Percentiles rank a stretch among this genome's conserved stretches.
phyloP scores from a whole-genome alignment of 1,140 invertebrate genomes.

The Drosophila busckii region DNA sequence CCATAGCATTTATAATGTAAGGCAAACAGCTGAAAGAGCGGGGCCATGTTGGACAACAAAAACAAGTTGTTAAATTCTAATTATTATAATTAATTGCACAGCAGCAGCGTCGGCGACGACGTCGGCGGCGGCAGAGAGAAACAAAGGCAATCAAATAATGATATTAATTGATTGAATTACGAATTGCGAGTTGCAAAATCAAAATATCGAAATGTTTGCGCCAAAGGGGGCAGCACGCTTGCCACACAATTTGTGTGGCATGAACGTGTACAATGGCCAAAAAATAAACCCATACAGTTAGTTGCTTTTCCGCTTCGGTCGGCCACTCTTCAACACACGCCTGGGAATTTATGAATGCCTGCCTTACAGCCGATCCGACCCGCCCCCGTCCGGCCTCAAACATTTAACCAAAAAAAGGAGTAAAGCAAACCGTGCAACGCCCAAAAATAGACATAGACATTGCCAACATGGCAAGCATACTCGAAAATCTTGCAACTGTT shows the following conservation, averaged over 20 bases:
- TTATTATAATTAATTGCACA: conserved; percentile 73
- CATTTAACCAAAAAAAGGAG: conserved; percentile 69
- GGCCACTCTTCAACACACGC: conserved; percentile 64
- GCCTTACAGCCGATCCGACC: conserved; percentile 3
- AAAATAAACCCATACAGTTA: too few relatives aligned
- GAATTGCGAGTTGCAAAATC: conserved; percentile 62
- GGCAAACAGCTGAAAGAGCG: conserved; percentile 33
- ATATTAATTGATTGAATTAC: conserved; percentile 74
- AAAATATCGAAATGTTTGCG: too few relatives aligned
- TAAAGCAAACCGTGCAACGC: conserved; percentile 62
- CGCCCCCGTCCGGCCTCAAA: conserved; percentile 43
- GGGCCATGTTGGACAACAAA: conserved; percentile 11
- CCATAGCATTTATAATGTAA: conserved; percentile 24
- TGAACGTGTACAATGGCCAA: too few relatives aligned
- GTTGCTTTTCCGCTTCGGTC: conserved; percentile 1
- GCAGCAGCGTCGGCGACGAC: conserved; percentile 25
- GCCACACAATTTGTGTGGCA: conserved; percentile 53
- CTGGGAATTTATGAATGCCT: conserved; percentile 71
- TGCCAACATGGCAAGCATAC: conserved; percentile 47
- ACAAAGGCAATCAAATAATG: conserved; percentile 65
- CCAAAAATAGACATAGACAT: conserved; percentile 71
- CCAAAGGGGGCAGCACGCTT: conserved; percentile 22
- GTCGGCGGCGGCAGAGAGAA: conserved; percentile 27
- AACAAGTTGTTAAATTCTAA: conserved; percentile 62
- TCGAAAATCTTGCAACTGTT: conserved; percentile 47